Evolutionary conservation across 2,797 vertebrate genomes (phyloP), one percentile per base, ranked within the genome.

Genomic region (Darevskia nairensis): DNA sequence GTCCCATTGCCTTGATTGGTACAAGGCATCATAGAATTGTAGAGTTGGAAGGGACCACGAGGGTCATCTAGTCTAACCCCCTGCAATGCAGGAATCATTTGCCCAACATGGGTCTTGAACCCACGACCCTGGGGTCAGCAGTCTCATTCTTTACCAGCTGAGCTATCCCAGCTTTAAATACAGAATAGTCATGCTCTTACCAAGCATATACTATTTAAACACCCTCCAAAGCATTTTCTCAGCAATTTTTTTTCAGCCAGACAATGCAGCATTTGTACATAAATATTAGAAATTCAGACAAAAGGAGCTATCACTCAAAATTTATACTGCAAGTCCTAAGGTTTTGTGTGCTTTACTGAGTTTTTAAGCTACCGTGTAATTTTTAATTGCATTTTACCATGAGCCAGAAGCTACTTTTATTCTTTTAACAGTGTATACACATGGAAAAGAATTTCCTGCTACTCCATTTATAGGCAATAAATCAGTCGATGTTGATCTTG

Each of bases 301-400:
- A 88, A 69, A 87, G 29, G 64, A 93, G 84, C 86, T 85, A 55
- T 91, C 92, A 93, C 86, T 90, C 90, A 87, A 50, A 83, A 88
- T 90, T 92, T 88, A 84, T 85, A 90, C 87, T 89, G 46, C 92
- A 21, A 69, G 68, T 87, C 17, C 27, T 83, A 55, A 85, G 83
- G 86, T 83, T 93, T 95, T 10, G 3, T 84, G 74, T 84, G 69
- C 66, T 35, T 91, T 93, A 85, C 78, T 86, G 35, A 88, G 80
- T 59, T 76, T 41, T 7, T 91, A 90, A 91, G 8, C 23, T 89
- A 13, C 46, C 68, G 25, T 55, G 0, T 0, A 84, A 82, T 92
- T 89, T 90, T 89, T 82, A 29, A 86, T 13, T 32, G 2, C 1
- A 68, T 89, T 90, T 87, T 83, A 72, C 80, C 72, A 71, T 21